Base-by-base conservation (phyloP, 1,140 invertebrate species). In the Caenorhabditis remanei region DNA sequence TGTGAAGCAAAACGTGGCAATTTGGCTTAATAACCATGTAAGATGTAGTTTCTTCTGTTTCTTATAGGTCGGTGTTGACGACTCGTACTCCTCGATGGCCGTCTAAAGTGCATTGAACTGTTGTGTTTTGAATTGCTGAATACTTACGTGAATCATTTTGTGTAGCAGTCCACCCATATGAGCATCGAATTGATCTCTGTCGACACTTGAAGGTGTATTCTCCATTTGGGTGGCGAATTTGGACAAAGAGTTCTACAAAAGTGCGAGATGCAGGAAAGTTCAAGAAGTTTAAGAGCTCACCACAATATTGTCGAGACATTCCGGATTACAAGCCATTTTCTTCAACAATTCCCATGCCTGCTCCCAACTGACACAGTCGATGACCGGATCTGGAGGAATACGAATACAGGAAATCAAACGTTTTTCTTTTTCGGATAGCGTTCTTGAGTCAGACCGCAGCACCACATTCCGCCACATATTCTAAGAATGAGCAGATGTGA, bases 261-360 rank as follows among this genome's bases (percentile, higher is more conserved):
- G 41, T 32, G 4, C 13, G n/a, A n/a, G 1, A 7, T 16, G 24
- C 8, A 8, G 6, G 61, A 24, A 63, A 63, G 11, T 58, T 48
- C 46, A n/a, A 14, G 9, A 48, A 16, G 8, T 7, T 56, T 83
- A 48, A 13, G 8, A 32, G 61, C 75, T 93, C 24, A 93, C 93
- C 82, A 95, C 91, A 61, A 95, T 93, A 19, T 93, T 92, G 7
- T 94, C 94, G 13, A 95, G 91, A 88, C 95, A 95, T 91, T 95
- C 95, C n/a, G 94, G 93, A 90, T 95, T 95, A 41, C 90, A 89
- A 6, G 94, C 94, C 93, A 95, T 94, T 85, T 94, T 94, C 86
- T 90, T 90, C 43, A 92, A 79, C 46, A 91, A 90, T 71, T 92
- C 91, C 91, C 91, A 92, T 7, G 92, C 92, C 48, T 92, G 91